Percentiles rank a stretch among this genome's conserved stretches.
phyloP scores from a whole-genome alignment of 2,113 vertebrate genomes.

The Oriolus oriolus region DNA sequence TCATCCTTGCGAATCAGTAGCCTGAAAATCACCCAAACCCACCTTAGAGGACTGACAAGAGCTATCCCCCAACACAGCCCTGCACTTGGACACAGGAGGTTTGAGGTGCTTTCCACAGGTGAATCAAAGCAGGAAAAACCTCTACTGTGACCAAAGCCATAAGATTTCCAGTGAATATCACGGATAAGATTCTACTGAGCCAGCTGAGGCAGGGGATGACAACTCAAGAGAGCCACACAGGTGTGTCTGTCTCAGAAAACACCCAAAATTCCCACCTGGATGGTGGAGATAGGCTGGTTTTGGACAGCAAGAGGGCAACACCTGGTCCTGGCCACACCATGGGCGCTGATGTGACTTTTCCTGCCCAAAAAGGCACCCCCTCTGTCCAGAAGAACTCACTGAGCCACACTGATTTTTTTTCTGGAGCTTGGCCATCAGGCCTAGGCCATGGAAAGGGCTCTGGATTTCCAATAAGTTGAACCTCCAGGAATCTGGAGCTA shows the following conservation, averaged over 20 bases:
- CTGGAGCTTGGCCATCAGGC: background rate
- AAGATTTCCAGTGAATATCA: background rate
- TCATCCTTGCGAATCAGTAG: background rate
- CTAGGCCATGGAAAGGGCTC: background rate
- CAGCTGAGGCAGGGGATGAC: fast-evolving
- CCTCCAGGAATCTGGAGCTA: constrained; percentile 26
- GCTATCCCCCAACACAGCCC: background rate
- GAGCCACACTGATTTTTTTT: background rate
- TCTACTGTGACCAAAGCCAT: background rate
- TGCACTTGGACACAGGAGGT: background rate
- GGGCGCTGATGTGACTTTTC: background rate
- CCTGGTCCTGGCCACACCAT: background rate
- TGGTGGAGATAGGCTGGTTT: background rate
- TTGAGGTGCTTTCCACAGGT: background rate
- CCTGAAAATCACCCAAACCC: background rate
- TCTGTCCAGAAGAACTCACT: background rate
- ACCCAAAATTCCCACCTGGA: background rate
- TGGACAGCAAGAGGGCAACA: background rate
- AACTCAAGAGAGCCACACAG: background rate
- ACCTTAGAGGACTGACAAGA: background rate
- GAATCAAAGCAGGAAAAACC: background rate
- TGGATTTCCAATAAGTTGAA: constrained; percentile 34
- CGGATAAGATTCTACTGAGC: background rate
- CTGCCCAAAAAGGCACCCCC: background rate
- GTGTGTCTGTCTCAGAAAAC: background rate